Evolutionary conservation across 2,797 vertebrate genomes (phyloP).

Genomic region (Sebastes umbrosus): DNA sequence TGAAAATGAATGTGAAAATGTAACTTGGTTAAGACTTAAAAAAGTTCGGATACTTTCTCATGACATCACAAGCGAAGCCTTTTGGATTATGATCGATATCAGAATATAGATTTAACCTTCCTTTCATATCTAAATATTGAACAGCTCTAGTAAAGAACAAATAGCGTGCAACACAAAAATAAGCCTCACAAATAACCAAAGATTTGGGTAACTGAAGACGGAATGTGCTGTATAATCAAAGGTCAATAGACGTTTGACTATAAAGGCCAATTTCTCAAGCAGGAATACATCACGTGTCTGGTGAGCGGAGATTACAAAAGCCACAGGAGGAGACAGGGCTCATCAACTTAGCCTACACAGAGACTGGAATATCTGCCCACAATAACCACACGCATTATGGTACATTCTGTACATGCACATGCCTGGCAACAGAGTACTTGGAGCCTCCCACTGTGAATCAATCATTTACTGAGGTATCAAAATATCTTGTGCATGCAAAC

Average conservation of each 20-base stretch:
- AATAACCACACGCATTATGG: slow-evolving; percentile 69
- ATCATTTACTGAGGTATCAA: slow-evolving; percentile 53
- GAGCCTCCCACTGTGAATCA: slow-evolving; percentile 52
- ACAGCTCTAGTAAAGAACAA: neutral
- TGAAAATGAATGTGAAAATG: slow-evolving; percentile 2
- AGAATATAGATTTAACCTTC: neutral
- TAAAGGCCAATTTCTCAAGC: slow-evolving; percentile 14
- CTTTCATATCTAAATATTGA: neutral
- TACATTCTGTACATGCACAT: slow-evolving; percentile 65
- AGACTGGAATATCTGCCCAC: slow-evolving; percentile 73
- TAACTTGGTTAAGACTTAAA: neutral
- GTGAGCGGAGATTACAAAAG: slow-evolving; percentile 57
- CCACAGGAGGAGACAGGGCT: slow-evolving; percentile 65
- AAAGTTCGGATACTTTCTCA: neutral
- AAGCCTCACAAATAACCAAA: neutral
- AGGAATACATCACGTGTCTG: slow-evolving; percentile 44
- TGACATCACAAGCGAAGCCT: slow-evolving; percentile 1
- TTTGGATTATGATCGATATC: neutral
- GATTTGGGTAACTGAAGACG: neutral
- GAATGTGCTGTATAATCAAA: slow-evolving; percentile 1
- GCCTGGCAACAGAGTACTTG: slow-evolving; percentile 49
- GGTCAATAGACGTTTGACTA: neutral
- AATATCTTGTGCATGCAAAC: slow-evolving; percentile 43
- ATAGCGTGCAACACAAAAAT: neutral
- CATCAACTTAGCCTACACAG: slow-evolving; percentile 65